Evolutionary conservation across 2,797 vertebrate genomes (phyloP).

Genomic region (Pachyuromys duprasi): DNA sequence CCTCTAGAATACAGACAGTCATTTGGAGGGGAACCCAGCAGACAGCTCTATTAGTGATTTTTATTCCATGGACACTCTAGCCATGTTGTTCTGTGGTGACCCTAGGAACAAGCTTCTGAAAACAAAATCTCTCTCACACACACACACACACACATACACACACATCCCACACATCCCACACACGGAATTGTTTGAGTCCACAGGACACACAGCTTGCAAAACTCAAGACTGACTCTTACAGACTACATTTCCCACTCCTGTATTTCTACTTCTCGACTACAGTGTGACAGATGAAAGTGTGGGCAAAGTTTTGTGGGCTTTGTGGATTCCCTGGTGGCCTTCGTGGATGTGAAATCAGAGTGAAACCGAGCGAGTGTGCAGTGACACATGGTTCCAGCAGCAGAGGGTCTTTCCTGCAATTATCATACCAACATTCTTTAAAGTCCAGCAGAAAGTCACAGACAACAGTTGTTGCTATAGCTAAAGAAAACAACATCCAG

Average conservation of each 20-base stretch:
- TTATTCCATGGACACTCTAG: neutral
- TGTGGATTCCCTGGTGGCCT: neutral
- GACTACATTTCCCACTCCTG: neutral
- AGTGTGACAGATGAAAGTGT: neutral
- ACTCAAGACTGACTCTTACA: neutral
- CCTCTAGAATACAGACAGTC: slow-evolving; percentile 29
- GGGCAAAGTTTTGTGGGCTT: neutral
- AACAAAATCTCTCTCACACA: neutral
- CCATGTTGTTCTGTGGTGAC: neutral
- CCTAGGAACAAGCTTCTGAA: slow-evolving; percentile 17
- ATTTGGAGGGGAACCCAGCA: slow-evolving; percentile 51
- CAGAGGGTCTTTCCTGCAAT: slow-evolving; percentile 41
- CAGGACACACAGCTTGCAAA: neutral
- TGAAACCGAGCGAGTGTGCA: neutral
- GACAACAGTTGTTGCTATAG: slow-evolving; percentile 18
- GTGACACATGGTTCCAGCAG: slow-evolving; percentile 4
- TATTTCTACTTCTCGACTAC: slow-evolving; percentile 17
- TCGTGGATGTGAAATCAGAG: neutral
- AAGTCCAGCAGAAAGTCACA: slow-evolving; percentile 51
- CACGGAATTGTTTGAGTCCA: neutral
- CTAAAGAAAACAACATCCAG: slow-evolving; percentile 9
- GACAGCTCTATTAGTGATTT: neutral
- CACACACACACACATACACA: neutral
- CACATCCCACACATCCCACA: neutral
- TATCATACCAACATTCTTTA: slow-evolving; percentile 67